Evolutionary conservation across 2,888 invertebrate species (phyloP).

Genomic region (Aquatica leii): DNA sequence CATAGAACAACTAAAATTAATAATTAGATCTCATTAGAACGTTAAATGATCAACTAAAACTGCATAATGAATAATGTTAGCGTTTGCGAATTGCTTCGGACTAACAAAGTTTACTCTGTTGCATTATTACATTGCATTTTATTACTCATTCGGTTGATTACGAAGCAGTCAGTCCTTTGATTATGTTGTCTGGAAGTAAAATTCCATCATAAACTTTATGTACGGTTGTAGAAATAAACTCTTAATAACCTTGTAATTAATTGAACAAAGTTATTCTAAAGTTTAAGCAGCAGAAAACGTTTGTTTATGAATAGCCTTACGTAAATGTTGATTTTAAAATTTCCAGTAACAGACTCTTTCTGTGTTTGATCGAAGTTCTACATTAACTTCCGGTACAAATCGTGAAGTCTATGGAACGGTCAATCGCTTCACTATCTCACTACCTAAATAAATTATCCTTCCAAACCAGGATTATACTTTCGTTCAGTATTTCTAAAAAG

Average conservation of each 20-base stretch:
- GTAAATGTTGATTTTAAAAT: slow-evolving; percentile 16
- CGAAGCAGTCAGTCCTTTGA: slow-evolving; percentile 15
- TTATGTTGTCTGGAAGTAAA: slow-evolving; percentile 22
- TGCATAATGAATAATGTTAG: background rate
- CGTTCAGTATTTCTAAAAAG: slow-evolving; percentile 23
- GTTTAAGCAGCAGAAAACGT: background rate
- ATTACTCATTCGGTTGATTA: slow-evolving; percentile 23
- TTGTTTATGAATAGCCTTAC: no score
- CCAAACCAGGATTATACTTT: slow-evolving; percentile 21
- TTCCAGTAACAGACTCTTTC: slow-evolving; percentile 20
- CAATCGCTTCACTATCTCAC: slow-evolving; percentile 38
- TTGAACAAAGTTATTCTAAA: slow-evolving; percentile 9
- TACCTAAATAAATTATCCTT: slow-evolving; percentile 37
- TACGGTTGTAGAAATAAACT: slow-evolving; percentile 18
- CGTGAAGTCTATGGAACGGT: slow-evolving; percentile 34
- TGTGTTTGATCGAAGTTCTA: slow-evolving; percentile 28
- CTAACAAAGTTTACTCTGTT: slow-evolving; percentile 20
- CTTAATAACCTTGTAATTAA: slow-evolving; percentile 20
- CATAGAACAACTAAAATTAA: no score
- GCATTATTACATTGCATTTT: slow-evolving; percentile 28
- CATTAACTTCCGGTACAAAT: slow-evolving; percentile 32
- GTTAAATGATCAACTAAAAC: no score
- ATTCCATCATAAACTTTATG: slow-evolving; percentile 22
- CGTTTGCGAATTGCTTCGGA: background rate
- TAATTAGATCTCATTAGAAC: no score